Percentiles rank a stretch among this genome's conserved stretches.
Evolutionary conservation across 1,140 invertebrate genomes (phyloP).

Genomic region (Metaphire vulgaris): DNA sequence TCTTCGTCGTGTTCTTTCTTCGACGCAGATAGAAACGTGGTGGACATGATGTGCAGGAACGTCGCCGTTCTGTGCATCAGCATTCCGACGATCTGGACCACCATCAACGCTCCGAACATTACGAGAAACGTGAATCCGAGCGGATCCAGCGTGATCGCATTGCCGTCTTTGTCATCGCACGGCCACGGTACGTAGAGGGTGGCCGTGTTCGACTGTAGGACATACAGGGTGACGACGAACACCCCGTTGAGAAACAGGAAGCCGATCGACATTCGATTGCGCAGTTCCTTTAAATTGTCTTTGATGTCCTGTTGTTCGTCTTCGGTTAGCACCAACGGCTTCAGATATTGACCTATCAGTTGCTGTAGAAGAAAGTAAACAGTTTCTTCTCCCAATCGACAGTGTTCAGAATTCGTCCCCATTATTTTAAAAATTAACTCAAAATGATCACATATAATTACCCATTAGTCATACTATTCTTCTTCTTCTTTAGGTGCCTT

Average conservation of each 20-base stretch:
- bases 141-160: constrained; percentile 41
- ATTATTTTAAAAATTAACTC: too few relatives aligned
- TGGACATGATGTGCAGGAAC: constrained; percentile 19
- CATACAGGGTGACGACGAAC: constrained; percentile 94
- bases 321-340: constrained; percentile 86
- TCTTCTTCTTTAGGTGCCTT: too few relatives aligned
- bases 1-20: background rate
- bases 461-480: too few relatives aligned
- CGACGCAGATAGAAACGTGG: background rate
- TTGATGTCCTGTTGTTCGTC: constrained; percentile 73
- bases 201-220: constrained; percentile 57
- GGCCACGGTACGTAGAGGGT: constrained; percentile 19
- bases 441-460: too few relatives aligned
- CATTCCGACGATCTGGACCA: constrained; percentile 58
- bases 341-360: constrained; percentile 83
- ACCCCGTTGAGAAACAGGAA: constrained; percentile 98
- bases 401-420: too few relatives aligned
- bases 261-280: constrained; percentile 86
- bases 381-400: too few relatives aligned
- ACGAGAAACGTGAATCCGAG: constrained; percentile 53
- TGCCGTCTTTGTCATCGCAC: constrained; percentile 4
- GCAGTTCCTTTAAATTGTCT: constrained; percentile 79
- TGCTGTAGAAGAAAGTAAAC: constrained; percentile 58
- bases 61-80: constrained; percentile 5
- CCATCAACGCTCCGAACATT: constrained; percentile 53